Evolutionary conservation across 2,113 vertebrate species (phyloP).

Genomic region (Brachirus orientalis): DNA sequence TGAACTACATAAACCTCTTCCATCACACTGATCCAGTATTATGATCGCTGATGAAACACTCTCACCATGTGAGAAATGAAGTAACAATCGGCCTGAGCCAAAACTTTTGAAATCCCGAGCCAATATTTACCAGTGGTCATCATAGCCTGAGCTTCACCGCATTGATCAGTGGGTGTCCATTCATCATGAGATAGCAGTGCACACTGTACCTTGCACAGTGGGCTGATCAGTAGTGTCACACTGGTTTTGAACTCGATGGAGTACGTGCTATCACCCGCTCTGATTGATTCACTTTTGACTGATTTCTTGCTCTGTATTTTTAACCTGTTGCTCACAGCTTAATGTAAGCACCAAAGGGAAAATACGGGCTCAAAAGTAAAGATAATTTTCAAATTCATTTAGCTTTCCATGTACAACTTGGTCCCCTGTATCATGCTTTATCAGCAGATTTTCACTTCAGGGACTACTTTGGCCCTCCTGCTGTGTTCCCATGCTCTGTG

Average conservation of each 20-base stretch:
- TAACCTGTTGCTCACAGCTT: too few species aligned
- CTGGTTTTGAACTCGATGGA: too few species aligned
- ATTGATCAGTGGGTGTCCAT: slow-evolving; percentile 20
- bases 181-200: slow-evolving; percentile 4
- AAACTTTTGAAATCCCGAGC: slow-evolving; percentile 39
- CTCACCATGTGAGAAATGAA: background rate
- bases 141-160: slow-evolving; percentile 13
- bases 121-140: slow-evolving; percentile 46
- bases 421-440: slow-evolving; percentile 21
- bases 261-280: slow-evolving; percentile 12
- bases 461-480: slow-evolving; percentile 42
- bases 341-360: background rate
- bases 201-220: slow-evolving; percentile 40
- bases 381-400: background rate
- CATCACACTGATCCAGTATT: too few species aligned
- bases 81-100: slow-evolving; percentile 4
- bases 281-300: background rate
- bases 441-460: slow-evolving; percentile 42
- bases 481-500: slow-evolving; percentile 70
- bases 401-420: background rate
- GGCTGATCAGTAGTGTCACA: slow-evolving; percentile 15
- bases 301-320: slow-evolving; percentile 1
- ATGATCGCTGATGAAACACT: background rate
- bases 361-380: background rate
- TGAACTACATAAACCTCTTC: too few species aligned